Evolutionary conservation across 2,113 vertebrate genomes (phyloP), one percentile per base, ranked within the genome.

Genomic region (Sarotherodon lohbergeri): DNA sequence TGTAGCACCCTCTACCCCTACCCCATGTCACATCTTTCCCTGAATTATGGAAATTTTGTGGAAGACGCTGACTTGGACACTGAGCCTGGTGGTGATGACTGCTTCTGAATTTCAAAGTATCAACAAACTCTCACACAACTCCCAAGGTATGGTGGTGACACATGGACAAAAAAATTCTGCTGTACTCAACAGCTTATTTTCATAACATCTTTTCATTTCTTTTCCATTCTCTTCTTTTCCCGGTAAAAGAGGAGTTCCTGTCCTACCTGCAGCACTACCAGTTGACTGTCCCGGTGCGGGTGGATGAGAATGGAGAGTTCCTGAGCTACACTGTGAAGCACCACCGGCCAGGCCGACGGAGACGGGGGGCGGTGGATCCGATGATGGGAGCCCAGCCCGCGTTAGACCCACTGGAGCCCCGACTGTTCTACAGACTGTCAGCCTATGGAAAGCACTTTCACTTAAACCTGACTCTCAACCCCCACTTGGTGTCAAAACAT

Each of bases 41-140:
- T 97, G 97, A 99, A 99, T 98, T 97, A 99, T 99, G 98, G 98
- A 99, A 98, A 97, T 98, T 97, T 97, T 98, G 97, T 99, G 98
- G 99, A 99, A 98, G 98, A 98, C 96, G 96, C 97, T 98, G 97
- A 98, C 97, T 95, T 99, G 98, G 98, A 98, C 98, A 95, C 97
- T 99, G 96, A 98, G 97, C 97, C 96, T 99, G 94, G 96, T 97
- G 94, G 96, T 97, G 96, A 97, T 99, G 98, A 97, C 97, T 94
- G 97, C 98, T 95, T 97, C 98, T 46, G 98, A 98, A 95, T 97
- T 98, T 96, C 97, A 97, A 93, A 97, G 95, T 95, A 93, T 96
- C 96, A 96, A 92, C 95, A 97, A 95, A 96, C 97, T 98, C 96
- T 97, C 98, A 5, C 98, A 98, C 95, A 97, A 95, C 97, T 98